These are phyloP conservation scores for Amblyopsis rosae DNA, from an alignment of 2,113 vertebrate genomes.

Conservation along the genomic window DNA sequence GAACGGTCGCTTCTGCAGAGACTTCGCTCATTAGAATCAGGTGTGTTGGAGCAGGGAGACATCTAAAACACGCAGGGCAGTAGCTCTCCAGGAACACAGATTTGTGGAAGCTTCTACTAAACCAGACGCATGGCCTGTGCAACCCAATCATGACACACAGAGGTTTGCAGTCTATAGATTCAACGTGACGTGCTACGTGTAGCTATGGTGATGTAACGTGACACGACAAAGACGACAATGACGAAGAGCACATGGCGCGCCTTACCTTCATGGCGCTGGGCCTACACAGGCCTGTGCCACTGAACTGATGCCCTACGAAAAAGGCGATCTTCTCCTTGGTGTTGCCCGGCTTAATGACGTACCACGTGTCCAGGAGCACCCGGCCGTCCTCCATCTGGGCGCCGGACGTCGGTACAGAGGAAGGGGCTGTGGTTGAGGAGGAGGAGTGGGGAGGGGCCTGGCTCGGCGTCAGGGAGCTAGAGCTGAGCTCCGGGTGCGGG, in stretches of 20 bases:
- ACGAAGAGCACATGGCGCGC: background rate
- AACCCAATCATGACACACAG: too few species aligned
- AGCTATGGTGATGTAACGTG: too few species aligned
- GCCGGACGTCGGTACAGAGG: slow-evolving; percentile 52
- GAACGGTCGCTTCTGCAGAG: too few species aligned
- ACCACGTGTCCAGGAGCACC: slow-evolving; percentile 94
- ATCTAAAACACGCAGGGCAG: too few species aligned
- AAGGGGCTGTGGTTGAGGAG: slow-evolving; percentile 20
- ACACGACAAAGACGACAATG: background rate
- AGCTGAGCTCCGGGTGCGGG: slow-evolving; percentile 58
- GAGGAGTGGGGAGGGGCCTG: slow-evolving; percentile 48
- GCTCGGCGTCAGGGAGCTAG: slow-evolving; percentile 43
- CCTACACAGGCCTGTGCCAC: slow-evolving; percentile 71
- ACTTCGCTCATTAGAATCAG: too few species aligned
- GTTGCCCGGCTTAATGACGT: slow-evolving; percentile 96
- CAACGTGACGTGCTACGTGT: too few species aligned
- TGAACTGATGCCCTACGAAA: slow-evolving; percentile 94
- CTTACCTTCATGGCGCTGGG: slow-evolving; percentile 86
- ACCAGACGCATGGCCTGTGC: too few species aligned
- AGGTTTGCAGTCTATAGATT: too few species aligned
- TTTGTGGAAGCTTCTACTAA: too few species aligned
- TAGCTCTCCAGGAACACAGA: too few species aligned
- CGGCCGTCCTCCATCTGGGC: slow-evolving; percentile 84
- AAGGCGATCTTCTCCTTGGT: slow-evolving; percentile 98
- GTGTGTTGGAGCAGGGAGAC: too few species aligned